Percentiles rank a stretch among this genome's conserved stretches.
Evolutionary conservation across 2,797 vertebrate genomes (phyloP).

Genomic region (Crocidura indochinensis): DNA sequence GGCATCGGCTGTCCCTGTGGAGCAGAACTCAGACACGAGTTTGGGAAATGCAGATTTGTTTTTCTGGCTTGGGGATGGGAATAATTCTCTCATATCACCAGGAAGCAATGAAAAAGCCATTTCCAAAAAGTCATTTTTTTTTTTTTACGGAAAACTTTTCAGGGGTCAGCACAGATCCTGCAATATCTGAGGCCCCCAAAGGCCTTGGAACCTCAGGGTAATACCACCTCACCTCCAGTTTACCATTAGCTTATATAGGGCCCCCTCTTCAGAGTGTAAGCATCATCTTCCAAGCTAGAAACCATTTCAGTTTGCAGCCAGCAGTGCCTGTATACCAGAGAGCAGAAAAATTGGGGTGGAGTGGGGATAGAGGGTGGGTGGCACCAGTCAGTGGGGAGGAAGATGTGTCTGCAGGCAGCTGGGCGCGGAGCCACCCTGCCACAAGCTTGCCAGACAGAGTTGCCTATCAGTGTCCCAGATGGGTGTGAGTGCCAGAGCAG

Average conservation of each 20-base stretch:
- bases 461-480: constrained; percentile 82
- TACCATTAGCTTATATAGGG: constrained; percentile 35
- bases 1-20: background rate
- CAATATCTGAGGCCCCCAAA: too few relatives aligned
- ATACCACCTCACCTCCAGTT: background rate
- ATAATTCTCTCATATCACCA: constrained; percentile 50
- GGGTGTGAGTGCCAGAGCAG: constrained; percentile 83
- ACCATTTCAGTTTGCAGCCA: constrained; percentile 74
- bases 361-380: background rate
- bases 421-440: constrained; percentile 81
- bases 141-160: constrained; percentile 23
- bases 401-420: constrained; percentile 78
- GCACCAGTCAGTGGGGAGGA: constrained; percentile 5
- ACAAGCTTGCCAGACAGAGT: constrained; percentile 78
- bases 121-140: constrained; percentile 18
- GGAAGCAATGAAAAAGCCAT: constrained; percentile 23
- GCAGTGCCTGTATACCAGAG: constrained; percentile 46
- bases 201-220: too few relatives aligned
- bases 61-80: constrained; percentile 15
- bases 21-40: background rate
- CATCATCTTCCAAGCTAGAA: constrained; percentile 50
- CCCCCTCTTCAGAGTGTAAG: constrained; percentile 60
- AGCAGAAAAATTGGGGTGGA: constrained; percentile 68
- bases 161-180: background rate
- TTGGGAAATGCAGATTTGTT: constrained; percentile 40